phyloP scores from a whole-genome alignment of 1,140 invertebrate genomes.

The Latrodectus geometricus region DNA sequence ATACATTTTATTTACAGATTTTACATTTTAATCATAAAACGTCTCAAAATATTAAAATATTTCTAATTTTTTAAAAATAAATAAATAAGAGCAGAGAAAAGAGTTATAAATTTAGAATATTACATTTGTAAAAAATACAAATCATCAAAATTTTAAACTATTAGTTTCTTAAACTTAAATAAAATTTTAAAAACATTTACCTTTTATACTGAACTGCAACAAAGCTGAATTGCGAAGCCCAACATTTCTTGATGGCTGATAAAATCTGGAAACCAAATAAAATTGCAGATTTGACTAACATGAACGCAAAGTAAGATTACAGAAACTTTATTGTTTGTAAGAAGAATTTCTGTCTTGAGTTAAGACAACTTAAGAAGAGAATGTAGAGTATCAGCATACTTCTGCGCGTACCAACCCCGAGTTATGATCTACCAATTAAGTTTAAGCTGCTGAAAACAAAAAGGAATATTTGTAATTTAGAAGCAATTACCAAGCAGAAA shows the following conservation, averaged over 20 bases:
- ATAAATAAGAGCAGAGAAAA: background rate
- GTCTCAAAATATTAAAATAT: background rate
- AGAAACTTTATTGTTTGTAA: no score
- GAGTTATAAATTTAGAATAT: background rate
- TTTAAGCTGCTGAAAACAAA: no score
- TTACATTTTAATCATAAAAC: background rate
- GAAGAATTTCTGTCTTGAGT: no score
- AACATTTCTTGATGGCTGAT: slow-evolving; percentile 77
- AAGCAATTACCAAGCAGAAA: no score
- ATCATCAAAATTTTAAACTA: background rate
- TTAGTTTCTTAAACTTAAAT: background rate
- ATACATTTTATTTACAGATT: background rate
- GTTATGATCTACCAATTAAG: no score
- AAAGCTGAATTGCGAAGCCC: slow-evolving; percentile 82
- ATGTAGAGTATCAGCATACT: no score
- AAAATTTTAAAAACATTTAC: slow-evolving; percentile 62
- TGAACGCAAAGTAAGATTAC: no score
- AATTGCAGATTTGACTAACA: no score
- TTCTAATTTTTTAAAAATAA: background rate
- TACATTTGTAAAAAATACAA: background rate
- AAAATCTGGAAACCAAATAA: slow-evolving; percentile 69
- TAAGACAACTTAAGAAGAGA: no score
- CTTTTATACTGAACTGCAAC: slow-evolving; percentile 81
- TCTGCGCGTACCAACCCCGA: no score
- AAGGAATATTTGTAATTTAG: no score